phyloP scores from a whole-genome alignment of 2,888 invertebrate genomes.

The Melinaea marsaeus region DNA sequence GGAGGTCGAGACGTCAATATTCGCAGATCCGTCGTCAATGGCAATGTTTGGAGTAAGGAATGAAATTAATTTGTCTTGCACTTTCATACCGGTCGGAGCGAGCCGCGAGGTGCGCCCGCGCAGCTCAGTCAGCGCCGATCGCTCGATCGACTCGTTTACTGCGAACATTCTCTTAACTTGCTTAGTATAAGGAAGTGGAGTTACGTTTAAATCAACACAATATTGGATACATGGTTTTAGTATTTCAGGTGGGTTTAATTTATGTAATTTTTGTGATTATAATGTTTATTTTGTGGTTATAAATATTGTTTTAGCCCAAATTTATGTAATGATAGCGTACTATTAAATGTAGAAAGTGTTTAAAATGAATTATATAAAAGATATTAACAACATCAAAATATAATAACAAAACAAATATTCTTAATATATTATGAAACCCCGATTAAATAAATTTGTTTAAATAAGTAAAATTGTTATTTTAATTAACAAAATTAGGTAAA shows the following conservation, averaged over 20 bases:
- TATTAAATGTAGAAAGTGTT: no score
- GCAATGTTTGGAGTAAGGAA: slow-evolving; percentile 59
- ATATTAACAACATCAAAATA: no score
- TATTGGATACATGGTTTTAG: slow-evolving; percentile 16
- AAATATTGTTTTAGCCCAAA: no score
- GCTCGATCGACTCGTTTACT: slow-evolving; percentile 30
- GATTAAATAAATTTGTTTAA: no score
- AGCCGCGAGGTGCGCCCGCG: slow-evolving; percentile 46
- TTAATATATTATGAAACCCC: no score
- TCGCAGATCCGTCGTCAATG: slow-evolving; percentile 46
- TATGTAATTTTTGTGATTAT: slow-evolving; percentile 7
- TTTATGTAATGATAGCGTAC: no score
- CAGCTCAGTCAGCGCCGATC: slow-evolving; percentile 39
- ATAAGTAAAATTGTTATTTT: no score
- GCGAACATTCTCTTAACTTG: slow-evolving; percentile 27
- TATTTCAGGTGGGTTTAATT: slow-evolving; percentile 19
- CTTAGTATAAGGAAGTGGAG: slow-evolving; percentile 32
- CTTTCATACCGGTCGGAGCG: slow-evolving; percentile 59
- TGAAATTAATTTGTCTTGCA: slow-evolving; percentile 63
- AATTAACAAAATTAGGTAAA: no score
- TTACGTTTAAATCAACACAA: slow-evolving; percentile 23
- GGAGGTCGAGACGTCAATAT: slow-evolving; percentile 9
- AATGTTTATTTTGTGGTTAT: no score
- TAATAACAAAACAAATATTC: no score
- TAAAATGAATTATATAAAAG: no score